Evolutionary conservation across 2,113 vertebrate species (phyloP), one percentile per base, ranked within the genome.

Genomic region (Leiothrix lutea): DNA sequence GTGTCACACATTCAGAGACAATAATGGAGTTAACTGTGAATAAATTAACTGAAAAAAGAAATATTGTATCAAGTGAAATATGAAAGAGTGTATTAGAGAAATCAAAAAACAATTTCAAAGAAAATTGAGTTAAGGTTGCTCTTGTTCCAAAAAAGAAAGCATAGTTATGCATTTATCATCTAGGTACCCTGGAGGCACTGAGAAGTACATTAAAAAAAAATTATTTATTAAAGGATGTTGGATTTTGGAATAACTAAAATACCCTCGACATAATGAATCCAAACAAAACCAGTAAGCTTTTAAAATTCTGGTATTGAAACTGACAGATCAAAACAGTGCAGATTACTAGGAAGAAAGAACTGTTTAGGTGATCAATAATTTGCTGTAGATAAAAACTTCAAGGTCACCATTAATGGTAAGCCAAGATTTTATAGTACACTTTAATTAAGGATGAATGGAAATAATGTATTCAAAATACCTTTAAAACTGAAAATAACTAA

Each of bases 201-300:
- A 21, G 4, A 78, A 11, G 4, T 18, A 8, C 38, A 40, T 36
- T 40, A 3, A 42, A 53, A 87, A 35, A 35, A 66, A 25, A 5
- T n/a, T n/a, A n/a, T n/a, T n/a, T n/a, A 65, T 65, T 57, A 73
- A 65, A 87, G 11, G n/a, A 36, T 36, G 28, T 6, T 71, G 28
- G 35, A 69, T 86, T 92, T 88, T 67, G 5, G 8, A 71, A 35
- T 36, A 85, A 28, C 3, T 38, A 35, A 84, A 83, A 71, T 38
- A 4, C 0, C 1, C 4, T 22, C 18, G 36, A 40, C 0, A 74
- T 69, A 71, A 57, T 2, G 6, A 73, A 56, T 6, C 4, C 11
- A 67, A 48, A 35, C 3, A 86, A 86, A 53, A 70, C 20, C 3
- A 15, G 0, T 5, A 54, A n/a, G 1, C 42, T 67, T 14, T 3